Evolutionary conservation across 2,113 vertebrate genomes (phyloP).

Genomic region (Peromyscus polionotus): DNA sequence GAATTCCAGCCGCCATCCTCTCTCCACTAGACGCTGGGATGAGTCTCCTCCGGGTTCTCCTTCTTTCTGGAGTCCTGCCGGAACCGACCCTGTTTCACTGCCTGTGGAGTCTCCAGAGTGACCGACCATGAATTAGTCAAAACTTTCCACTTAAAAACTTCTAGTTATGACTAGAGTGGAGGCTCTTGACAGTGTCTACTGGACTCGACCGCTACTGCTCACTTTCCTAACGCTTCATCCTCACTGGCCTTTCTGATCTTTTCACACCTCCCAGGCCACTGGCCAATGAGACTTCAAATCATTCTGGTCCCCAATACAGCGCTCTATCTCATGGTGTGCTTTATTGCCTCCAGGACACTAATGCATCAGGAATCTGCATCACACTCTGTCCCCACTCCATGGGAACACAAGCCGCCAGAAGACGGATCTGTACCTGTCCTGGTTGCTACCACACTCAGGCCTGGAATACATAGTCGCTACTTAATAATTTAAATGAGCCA

Average conservation of each 20-base stretch:
- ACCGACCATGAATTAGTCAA: slow-evolving; percentile 14
- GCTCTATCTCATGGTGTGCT: neutral
- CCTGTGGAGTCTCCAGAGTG: neutral
- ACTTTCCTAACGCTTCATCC: neutral
- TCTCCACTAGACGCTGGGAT: neutral
- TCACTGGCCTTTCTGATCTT: neutral
- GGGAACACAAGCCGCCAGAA: neutral
- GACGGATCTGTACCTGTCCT: neutral
- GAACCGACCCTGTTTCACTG: neutral
- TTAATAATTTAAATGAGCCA: slow-evolving; percentile 53
- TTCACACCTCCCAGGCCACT: neutral
- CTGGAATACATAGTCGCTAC: neutral
- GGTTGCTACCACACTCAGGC: neutral
- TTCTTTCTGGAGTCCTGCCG: neutral
- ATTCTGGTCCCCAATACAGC: neutral
- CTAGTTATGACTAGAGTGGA: neutral
- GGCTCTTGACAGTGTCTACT: neutral
- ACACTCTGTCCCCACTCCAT: neutral
- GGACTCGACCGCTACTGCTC: neutral
- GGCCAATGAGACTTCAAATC: neutral
- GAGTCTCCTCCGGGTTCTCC: neutral
- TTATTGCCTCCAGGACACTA: neutral
- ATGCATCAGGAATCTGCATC: neutral
- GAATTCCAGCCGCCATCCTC: neutral
- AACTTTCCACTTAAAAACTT: neutral